phyloP scores from a whole-genome alignment of 2,113 vertebrate genomes.

The Dolichallabes microphthalmus region DNA sequence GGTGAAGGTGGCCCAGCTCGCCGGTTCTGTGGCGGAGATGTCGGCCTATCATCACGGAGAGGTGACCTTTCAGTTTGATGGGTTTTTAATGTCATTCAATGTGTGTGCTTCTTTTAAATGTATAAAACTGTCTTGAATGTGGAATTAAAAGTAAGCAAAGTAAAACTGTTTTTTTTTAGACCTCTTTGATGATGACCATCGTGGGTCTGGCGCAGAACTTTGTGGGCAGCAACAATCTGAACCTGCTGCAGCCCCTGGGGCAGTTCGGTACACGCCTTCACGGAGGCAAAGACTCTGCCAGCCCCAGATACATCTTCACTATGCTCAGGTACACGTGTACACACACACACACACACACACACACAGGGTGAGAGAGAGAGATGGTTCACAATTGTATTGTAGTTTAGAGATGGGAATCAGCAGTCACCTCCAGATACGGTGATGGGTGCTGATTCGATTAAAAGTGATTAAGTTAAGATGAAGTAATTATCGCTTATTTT shows the following conservation, averaged over 20 bases:
- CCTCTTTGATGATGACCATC: conserved; percentile 96
- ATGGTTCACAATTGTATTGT: too few relatives aligned
- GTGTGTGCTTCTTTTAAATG: not conserved
- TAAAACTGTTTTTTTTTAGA: conserved; percentile 61
- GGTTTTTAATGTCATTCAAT: too few relatives aligned
- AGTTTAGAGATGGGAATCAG: too few relatives aligned
- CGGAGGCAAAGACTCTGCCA: conserved; percentile 95
- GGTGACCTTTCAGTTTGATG: conserved; percentile 65
- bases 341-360: not conserved
- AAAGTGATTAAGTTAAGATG: too few relatives aligned
- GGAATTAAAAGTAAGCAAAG: not conserved
- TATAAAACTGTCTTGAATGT: not conserved
- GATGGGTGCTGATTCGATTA: too few relatives aligned
- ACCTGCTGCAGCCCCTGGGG: conserved; percentile 89
- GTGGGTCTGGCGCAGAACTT: conserved; percentile 94
- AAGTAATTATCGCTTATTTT: too few relatives aligned
- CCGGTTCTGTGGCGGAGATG: conserved; percentile 97
- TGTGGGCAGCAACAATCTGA: conserved; percentile 97
- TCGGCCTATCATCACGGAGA: conserved; percentile 98
- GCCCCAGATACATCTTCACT: conserved; percentile 98
- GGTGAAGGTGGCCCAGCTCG: conserved; percentile 96
- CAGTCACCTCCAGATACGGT: too few relatives aligned
- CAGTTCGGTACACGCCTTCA: conserved; percentile 96
- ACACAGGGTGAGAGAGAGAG: not conserved
- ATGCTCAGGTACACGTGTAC: conserved; percentile 87